These are phyloP conservation scores for Abramis brama DNA, from an alignment of 2,113 vertebrate species.

Conservation along the genomic window DNA sequence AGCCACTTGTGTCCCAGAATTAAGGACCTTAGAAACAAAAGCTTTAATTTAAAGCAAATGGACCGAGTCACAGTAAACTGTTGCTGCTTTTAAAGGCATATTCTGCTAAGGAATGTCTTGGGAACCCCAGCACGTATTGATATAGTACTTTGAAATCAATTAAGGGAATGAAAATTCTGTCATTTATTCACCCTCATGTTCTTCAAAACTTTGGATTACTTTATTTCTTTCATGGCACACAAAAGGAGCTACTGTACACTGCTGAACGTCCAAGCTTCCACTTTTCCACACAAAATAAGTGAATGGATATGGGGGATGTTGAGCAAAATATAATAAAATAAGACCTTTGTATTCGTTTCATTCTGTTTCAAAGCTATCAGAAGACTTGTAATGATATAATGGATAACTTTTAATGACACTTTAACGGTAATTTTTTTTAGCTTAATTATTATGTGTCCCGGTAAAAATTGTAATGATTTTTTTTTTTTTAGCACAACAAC, in stretches of 20 bases:
- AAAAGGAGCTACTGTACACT: neutral
- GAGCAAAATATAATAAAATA: neutral
- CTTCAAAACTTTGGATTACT: neutral
- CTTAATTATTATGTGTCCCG: neutral
- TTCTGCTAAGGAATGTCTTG: neutral
- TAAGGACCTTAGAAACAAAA: slow-evolving; percentile 15
- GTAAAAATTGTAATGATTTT: too few relatives aligned
- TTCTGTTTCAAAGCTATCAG: neutral
- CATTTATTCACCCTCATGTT: slow-evolving; percentile 9
- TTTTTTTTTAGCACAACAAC: neutral
- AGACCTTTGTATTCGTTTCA: neutral
- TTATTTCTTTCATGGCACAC: neutral
- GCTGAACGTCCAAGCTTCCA: neutral
- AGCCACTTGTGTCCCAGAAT: neutral
- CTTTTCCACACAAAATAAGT: neutral
- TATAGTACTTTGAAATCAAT: slow-evolving; percentile 8
- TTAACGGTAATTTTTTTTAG: neutral
- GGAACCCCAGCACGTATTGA: neutral
- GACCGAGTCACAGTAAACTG: neutral
- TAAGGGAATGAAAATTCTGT: neutral
- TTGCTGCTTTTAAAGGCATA: neutral
- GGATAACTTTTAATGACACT: too few relatives aligned
- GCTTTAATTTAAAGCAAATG: slow-evolving; percentile 31
- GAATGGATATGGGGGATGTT: neutral
- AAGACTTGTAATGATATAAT: neutral